phyloP scores from a whole-genome alignment of 1,140 invertebrate species.

The Gerris buenoi region DNA sequence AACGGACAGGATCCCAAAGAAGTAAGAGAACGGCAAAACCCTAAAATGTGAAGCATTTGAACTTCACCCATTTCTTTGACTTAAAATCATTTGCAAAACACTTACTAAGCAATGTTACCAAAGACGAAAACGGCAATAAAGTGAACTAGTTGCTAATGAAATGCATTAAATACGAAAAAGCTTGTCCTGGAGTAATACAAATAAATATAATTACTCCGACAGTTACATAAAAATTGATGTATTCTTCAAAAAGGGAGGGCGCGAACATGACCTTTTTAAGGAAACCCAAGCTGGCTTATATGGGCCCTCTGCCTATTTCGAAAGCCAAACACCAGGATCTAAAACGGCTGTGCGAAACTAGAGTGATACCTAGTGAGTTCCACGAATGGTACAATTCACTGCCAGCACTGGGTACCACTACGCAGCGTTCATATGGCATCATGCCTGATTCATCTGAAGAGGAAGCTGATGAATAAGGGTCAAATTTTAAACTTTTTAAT shows the following conservation, averaged over 20 bases:
- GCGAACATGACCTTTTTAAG: not conserved
- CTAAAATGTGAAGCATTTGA: not conserved
- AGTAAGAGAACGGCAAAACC: not conserved
- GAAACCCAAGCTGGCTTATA: not conserved
- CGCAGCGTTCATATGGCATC: not conserved
- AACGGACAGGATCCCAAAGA: not conserved
- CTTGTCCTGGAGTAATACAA: not conserved
- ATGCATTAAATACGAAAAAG: not conserved
- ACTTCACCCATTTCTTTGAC: not conserved
- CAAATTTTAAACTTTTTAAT: no score
- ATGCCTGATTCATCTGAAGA: not conserved
- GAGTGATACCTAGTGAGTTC: not conserved
- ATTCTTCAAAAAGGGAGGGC: not conserved
- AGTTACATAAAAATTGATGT: not conserved
- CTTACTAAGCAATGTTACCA: not conserved
- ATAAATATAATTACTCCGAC: not conserved
- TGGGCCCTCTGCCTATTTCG: not conserved
- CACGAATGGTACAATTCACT: not conserved
- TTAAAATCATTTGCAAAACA: no score
- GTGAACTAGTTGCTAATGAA: not conserved
- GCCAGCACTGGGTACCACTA: not conserved
- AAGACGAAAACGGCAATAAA: not conserved
- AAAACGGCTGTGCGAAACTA: not conserved
- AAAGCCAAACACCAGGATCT: not conserved
- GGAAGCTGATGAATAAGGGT: not conserved